Conservation (phyloP, 2,113 vertebrate species). For the Cyprinodon variegatus region DNA sequence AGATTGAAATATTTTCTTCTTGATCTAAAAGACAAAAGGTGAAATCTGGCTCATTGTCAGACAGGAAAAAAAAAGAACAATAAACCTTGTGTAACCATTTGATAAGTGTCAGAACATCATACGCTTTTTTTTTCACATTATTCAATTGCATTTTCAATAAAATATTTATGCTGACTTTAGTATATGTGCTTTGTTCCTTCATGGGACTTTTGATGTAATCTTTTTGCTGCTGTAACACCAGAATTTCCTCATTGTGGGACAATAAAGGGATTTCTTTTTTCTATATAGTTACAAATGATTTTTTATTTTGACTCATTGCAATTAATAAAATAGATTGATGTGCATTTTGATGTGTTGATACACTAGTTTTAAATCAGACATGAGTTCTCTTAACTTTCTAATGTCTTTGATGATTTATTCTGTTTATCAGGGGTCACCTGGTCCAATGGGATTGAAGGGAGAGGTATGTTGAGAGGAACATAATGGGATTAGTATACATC, state of each 20-base stretch:
- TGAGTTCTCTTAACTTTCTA: not conserved
- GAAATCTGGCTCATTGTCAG: too few relatives aligned
- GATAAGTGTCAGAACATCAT: too few relatives aligned
- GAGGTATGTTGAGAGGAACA: constrained; percentile 82
- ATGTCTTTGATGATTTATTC: constrained; percentile 7
- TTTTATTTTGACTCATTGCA: not conserved
- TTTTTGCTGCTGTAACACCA: too few relatives aligned
- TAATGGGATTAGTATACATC: not conserved
- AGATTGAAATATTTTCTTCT: too few relatives aligned
- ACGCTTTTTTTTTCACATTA: not conserved
- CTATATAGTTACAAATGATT: not conserved
- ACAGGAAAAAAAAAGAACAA: too few relatives aligned
- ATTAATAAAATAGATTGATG: not conserved
- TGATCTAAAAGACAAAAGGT: too few relatives aligned
- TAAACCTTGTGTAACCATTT: too few relatives aligned
- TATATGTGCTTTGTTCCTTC: not conserved
- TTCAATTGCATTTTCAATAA: not conserved
- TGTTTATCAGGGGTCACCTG: constrained; percentile 83
- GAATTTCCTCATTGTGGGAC: too few relatives aligned
- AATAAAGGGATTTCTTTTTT: too few relatives aligned
- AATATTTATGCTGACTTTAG: not conserved
- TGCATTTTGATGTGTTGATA: not conserved
- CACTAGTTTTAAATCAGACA: not conserved
- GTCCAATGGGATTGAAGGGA: constrained; percentile 84
- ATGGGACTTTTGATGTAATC: too few relatives aligned